Conservation (phyloP, 2,888 invertebrate genomes). For the Sarcophaga carnaria region DNA sequence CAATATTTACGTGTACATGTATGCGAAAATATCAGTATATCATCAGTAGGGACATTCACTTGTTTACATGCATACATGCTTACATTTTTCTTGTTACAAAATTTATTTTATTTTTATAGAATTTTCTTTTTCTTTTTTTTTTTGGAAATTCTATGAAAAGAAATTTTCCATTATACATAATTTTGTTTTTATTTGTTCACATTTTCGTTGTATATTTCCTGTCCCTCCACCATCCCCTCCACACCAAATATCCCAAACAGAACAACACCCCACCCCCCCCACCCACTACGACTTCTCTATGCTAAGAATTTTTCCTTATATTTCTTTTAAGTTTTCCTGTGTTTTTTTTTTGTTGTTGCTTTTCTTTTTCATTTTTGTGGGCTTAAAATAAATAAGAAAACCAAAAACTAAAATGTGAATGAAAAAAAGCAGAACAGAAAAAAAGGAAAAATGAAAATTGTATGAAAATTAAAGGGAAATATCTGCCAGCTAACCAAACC, state of each 20-base stretch:
- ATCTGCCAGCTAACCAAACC: conserved; percentile 50
- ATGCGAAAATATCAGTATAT: neutral
- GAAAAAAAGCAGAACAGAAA: conserved; percentile 27
- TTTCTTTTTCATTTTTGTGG: conserved; percentile 31
- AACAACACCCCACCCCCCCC: neutral
- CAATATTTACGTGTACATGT: neutral
- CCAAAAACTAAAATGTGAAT: conserved; percentile 8
- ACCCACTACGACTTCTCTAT: neutral
- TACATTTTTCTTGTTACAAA: conserved; percentile 60
- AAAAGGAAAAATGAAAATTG: conserved; percentile 28
- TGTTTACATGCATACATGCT: conserved; percentile 24
- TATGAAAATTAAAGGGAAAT: conserved; percentile 65
- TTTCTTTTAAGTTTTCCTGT: neutral
- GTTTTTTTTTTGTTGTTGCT: neutral
- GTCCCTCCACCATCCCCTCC: neutral
- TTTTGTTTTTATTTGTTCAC: conserved; percentile 58
- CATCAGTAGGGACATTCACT: conserved; percentile 26
- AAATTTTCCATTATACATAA: conserved; percentile 78
- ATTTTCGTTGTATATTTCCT: conserved; percentile 51
- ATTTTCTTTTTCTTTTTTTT: conserved; percentile 68
- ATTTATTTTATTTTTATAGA: conserved; percentile 66
- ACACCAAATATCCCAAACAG: too few species aligned
- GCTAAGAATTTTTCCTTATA: conserved; percentile 1
- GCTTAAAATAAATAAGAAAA: conserved; percentile 60
- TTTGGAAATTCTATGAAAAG: conserved; percentile 80